phyloP scores from a whole-genome alignment of 1,140 invertebrate genomes.

The Cotesia glomerata region DNA sequence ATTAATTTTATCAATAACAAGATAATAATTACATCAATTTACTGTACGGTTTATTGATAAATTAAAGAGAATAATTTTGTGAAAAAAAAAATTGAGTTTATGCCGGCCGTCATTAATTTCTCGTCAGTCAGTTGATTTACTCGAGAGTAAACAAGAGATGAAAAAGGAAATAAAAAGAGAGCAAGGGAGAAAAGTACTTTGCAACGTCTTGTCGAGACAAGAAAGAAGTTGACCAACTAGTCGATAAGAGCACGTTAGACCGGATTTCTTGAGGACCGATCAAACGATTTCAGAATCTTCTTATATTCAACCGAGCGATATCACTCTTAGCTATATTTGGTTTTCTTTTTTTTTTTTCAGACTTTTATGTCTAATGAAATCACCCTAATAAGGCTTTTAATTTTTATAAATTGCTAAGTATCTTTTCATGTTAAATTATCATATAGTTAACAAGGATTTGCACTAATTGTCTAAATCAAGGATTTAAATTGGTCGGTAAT shows the following conservation, averaged over 20 bases:
- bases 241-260: constrained; percentile 13
- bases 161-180: background rate
- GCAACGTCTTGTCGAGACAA: background rate
- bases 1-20: no score
- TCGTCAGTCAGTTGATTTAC: background rate
- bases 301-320: background rate
- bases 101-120: no score
- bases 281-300: constrained; percentile 3
- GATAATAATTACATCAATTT: no score
- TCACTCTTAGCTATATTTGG: background rate
- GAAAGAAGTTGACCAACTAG: constrained; percentile 21
- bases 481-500: background rate
- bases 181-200: background rate
- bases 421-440: no score
- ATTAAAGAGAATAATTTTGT: no score
- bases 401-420: no score
- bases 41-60: no score
- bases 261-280: constrained; percentile 17
- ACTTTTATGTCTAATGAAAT: background rate
- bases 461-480: background rate
- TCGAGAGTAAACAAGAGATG: background rate
- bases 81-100: no score
- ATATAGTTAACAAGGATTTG: no score
- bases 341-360: background rate
- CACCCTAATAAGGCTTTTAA: background rate